These are phyloP conservation scores for Dasysyrphus albostriatus DNA, from an alignment of 2,888 invertebrate genomes.

Conservation along the genomic window DNA sequence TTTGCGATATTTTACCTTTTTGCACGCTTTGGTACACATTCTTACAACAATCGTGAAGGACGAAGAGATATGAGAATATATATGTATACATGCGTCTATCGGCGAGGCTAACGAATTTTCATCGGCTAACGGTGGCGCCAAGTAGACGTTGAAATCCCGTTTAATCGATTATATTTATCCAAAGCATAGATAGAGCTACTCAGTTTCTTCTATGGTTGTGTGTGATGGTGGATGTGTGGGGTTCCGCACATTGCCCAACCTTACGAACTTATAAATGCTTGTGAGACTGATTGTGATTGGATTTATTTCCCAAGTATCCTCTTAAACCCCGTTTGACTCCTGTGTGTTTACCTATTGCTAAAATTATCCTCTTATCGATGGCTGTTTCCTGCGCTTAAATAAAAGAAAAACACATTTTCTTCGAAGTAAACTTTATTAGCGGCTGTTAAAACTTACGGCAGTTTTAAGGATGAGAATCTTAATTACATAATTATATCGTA, in stretches of 20 bases:
- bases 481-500: conserved; percentile 6
- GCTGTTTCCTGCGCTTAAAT: conserved; percentile 12
- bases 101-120: conserved; percentile 73
- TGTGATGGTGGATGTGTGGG: background rate
- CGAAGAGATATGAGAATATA: conserved; percentile 27
- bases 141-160: conserved; percentile 77
- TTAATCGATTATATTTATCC: conserved; percentile 77
- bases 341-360: conserved; percentile 46
- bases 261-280: conserved; percentile 18
- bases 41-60: conserved; percentile 16
- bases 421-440: background rate
- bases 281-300: conserved; percentile 32
- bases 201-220: conserved; percentile 46
- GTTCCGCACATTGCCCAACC: conserved; percentile 6
- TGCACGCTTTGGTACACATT: conserved; percentile 75
- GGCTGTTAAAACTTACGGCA: conserved; percentile 39
- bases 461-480: conserved; percentile 21
- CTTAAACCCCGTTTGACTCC: conserved; percentile 27
- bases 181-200: conserved; percentile 49
- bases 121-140: conserved; percentile 76
- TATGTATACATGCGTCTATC: conserved; percentile 35
- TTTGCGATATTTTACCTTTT: conserved; percentile 77
- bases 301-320: conserved; percentile 33
- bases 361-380: conserved; percentile 14
- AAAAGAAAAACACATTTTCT: background rate